Percentiles rank a stretch among this genome's conserved stretches.
Conservation (phyloP, 2,797 vertebrate species). For the Pangasius sanitwongsei region DNA sequence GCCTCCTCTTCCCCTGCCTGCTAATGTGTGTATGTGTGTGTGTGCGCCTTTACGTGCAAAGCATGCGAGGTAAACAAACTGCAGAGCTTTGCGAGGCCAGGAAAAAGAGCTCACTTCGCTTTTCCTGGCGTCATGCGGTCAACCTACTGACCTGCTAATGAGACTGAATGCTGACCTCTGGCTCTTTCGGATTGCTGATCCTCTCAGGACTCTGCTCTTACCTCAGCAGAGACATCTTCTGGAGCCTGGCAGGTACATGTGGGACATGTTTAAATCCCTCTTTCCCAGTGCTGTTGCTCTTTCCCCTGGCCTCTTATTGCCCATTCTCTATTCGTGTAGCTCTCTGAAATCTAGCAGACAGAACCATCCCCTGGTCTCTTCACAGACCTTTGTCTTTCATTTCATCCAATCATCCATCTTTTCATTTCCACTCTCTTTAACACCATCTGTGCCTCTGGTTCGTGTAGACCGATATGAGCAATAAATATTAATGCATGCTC, state of each 20-base stretch:
- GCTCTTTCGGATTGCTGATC: conserved; percentile 71
- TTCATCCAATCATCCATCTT: neutral
- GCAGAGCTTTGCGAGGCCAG: neutral
- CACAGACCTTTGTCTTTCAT: neutral
- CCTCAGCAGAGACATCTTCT: conserved; percentile 9
- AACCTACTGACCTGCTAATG: conserved; percentile 71
- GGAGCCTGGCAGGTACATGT: neutral
- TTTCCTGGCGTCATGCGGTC: conserved; percentile 69
- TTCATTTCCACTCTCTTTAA: conserved; percentile 23
- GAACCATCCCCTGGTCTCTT: neutral
- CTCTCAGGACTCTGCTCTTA: conserved; percentile 71
- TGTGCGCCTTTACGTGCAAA: neutral
- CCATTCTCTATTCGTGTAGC: neutral
- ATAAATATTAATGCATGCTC: conserved; percentile 36
- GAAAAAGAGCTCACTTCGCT: conserved; percentile 6
- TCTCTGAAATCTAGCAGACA: conserved; percentile 2
- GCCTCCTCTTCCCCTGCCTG: conserved; percentile 34
- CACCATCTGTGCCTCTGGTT: neutral
- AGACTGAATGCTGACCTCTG: conserved; percentile 64
- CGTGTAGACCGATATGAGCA: conserved; percentile 20
- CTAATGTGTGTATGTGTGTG: conserved; percentile 10
- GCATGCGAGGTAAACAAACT: conserved; percentile 37
- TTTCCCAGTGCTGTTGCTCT: neutral
- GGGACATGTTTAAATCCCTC: neutral
- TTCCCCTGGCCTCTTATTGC: neutral